phyloP scores from a whole-genome alignment of 2,113 vertebrate genomes.

The Tauraco erythrolophus region DNA sequence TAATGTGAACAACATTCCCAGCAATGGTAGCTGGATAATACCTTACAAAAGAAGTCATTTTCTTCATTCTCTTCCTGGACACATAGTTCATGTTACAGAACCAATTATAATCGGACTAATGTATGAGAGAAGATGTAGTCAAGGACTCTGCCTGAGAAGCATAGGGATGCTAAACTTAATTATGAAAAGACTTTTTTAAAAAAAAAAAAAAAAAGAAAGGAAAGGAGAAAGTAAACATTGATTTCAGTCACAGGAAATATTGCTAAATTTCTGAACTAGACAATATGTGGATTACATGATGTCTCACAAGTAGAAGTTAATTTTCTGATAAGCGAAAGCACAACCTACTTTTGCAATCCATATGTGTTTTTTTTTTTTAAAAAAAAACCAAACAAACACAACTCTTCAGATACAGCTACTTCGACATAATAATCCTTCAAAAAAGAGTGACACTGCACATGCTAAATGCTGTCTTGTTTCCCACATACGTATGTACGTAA shows the following conservation, averaged over 20 bases:
- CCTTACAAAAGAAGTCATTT: neutral
- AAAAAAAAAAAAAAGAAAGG: neutral
- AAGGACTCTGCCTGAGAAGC: neutral
- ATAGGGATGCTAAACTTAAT: neutral
- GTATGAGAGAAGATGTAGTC: neutral
- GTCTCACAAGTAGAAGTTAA: neutral
- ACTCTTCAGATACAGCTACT: neutral
- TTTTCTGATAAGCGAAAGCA: neutral
- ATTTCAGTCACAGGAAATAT: neutral
- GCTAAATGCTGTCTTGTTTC: neutral
- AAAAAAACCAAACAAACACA: no score
- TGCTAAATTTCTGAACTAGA: neutral
- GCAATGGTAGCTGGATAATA: neutral
- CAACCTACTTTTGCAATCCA: neutral
- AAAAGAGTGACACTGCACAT: neutral
- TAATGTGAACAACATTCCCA: neutral
- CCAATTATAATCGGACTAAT: neutral
- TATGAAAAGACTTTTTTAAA: neutral
- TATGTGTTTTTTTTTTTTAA: neutral
- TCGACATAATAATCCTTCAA: neutral
- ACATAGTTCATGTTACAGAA: neutral
- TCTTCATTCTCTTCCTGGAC: neutral
- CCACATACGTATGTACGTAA: no score
- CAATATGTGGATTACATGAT: fast-evolving
- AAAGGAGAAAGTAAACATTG: neutral